These are phyloP conservation scores for Micropterix aruncella DNA, from an alignment of 2,888 invertebrate genomes.

Conservation along the genomic window DNA sequence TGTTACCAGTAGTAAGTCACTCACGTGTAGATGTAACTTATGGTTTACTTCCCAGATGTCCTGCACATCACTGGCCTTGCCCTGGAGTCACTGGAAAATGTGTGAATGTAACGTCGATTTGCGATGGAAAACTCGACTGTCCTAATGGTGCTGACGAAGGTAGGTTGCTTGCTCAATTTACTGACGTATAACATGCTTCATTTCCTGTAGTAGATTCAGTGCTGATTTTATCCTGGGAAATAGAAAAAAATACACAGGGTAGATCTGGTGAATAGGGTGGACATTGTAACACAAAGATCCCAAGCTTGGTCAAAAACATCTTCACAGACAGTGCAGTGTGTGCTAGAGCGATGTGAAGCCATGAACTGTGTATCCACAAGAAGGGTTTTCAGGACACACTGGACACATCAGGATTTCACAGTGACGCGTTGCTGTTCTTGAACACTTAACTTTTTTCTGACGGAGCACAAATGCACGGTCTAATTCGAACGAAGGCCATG, in stretches of 20 bases:
- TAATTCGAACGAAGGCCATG: background rate
- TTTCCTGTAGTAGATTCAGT: too few species aligned
- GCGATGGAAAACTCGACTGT: constrained; percentile 79
- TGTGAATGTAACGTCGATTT: constrained; percentile 76
- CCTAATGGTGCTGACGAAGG: constrained; percentile 93
- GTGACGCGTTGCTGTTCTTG: background rate
- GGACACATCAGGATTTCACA: background rate
- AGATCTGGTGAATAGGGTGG: too few species aligned
- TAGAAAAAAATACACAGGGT: too few species aligned
- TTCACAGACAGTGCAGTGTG: too few species aligned
- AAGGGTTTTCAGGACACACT: too few species aligned
- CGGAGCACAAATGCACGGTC: background rate
- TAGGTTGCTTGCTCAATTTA: too few species aligned
- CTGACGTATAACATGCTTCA: too few species aligned
- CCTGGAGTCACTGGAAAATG: constrained; percentile 70
- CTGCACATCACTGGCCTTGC: constrained; percentile 72
- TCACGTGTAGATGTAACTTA: background rate
- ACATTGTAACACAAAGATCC: too few species aligned
- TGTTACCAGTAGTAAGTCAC: background rate
- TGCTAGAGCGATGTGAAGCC: too few species aligned
- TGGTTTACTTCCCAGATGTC: constrained; percentile 37
- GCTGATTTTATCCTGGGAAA: too few species aligned
- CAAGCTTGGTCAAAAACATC: too few species aligned
- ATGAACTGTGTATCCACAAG: too few species aligned
- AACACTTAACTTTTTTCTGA: background rate